Evolutionary conservation across 2,797 vertebrate species (phyloP).

Genomic region (Ctenopoma multispine): DNA sequence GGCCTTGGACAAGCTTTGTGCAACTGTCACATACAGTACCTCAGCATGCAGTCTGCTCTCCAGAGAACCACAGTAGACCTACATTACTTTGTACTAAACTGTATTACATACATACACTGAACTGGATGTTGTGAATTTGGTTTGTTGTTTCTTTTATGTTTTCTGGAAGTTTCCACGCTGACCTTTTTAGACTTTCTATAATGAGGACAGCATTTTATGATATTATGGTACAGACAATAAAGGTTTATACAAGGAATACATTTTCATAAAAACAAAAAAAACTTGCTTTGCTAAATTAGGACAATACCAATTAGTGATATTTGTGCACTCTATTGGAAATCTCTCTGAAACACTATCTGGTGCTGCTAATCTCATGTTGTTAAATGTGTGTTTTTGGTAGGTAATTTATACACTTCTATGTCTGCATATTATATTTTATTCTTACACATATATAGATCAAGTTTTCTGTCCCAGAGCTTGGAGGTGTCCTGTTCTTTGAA

Average conservation of each 20-base stretch:
- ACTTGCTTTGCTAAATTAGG: constrained; percentile 18
- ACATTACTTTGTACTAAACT: not conserved
- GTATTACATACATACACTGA: not conserved
- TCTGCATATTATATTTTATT: constrained; percentile 10
- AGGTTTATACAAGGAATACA: not conserved
- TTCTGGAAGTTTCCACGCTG: constrained; percentile 10
- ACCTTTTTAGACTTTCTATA: constrained; percentile 22
- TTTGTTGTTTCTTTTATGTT: not conserved
- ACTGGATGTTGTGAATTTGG: not conserved
- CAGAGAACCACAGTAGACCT: not conserved
- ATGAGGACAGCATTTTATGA: constrained; percentile 19
- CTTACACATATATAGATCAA: not conserved
- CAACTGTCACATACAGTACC: not conserved
- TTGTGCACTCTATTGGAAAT: not conserved
- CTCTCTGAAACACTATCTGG: constrained; percentile 1
- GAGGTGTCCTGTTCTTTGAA: not conserved
- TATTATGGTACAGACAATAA: not conserved
- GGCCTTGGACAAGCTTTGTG: not conserved
- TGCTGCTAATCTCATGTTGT: not conserved
- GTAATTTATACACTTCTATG: constrained; percentile 2
- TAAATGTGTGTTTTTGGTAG: not conserved
- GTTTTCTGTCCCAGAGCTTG: not conserved
- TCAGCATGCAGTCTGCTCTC: not conserved
- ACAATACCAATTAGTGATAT: not conserved
- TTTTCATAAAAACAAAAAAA: not conserved